Conservation (phyloP, 2,888 invertebrate species). For the Lasioglossum leucozonium region DNA sequence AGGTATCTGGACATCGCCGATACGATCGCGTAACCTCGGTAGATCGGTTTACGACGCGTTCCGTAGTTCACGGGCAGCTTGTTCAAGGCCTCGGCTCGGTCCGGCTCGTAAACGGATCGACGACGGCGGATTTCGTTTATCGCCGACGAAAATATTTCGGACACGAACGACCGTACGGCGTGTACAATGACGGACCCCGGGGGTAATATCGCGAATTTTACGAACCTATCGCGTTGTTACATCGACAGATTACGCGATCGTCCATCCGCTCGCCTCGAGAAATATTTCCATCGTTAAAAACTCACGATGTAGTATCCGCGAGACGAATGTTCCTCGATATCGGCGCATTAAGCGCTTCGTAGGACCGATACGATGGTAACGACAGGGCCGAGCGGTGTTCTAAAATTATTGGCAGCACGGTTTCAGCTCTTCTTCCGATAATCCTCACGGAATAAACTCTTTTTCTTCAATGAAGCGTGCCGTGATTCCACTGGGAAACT, state of each 20-base stretch:
- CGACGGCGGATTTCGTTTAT: conserved; percentile 27
- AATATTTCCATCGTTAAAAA: conserved; percentile 42
- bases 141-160: conserved; percentile 44
- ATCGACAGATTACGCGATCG: conserved; percentile 35
- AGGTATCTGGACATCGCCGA: background rate
- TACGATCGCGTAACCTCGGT: background rate
- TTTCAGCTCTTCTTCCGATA: too few relatives aligned
- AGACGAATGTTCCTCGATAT: conserved; percentile 22
- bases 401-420: conserved; percentile 32
- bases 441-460: background rate
- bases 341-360: conserved; percentile 15
- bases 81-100: background rate
- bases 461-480: background rate
- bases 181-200: background rate
- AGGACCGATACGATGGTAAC: conserved; percentile 18
- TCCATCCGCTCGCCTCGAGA: conserved; percentile 6
- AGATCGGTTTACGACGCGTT: background rate
- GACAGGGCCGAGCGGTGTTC: background rate
- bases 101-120: conserved; percentile 24
- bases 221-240: background rate
- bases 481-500: background rate
- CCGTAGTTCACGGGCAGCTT: background rate
- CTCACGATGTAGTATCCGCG: background rate
- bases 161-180: background rate
- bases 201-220: conserved; percentile 17